Percentiles rank a stretch among this genome's conserved stretches.
Conservation (phyloP, 2,113 vertebrate species). For the Anser brachyrhynchus region DNA sequence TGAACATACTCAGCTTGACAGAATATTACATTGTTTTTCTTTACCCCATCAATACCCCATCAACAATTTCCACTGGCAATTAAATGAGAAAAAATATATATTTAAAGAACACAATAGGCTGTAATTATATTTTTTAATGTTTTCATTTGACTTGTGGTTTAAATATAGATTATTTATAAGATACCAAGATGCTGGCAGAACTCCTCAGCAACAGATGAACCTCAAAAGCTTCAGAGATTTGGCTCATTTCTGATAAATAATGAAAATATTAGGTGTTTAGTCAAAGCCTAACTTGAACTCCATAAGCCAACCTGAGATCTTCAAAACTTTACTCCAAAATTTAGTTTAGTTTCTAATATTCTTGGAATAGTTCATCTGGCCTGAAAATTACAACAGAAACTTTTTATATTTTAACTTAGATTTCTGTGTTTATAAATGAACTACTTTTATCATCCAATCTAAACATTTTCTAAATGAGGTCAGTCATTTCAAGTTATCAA, state of each 20-base stretch:
- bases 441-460: fast-evolving
- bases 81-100: not conserved
- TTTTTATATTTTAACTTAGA: not conserved
- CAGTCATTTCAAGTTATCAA: not conserved
- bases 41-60: not conserved
- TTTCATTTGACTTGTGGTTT: conserved; percentile 6
- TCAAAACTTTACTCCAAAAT: not conserved
- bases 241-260: not conserved
- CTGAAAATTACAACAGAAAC: not conserved
- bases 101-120: not conserved
- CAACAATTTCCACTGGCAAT: not conserved
- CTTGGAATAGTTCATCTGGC: not conserved
- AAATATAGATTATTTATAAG: not conserved
- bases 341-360: not conserved
- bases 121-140: not conserved
- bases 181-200: not conserved
- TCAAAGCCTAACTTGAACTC: not conserved
- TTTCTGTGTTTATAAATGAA: not conserved
- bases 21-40: not conserved
- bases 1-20: not conserved
- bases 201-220: not conserved
- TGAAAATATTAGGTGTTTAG: not conserved
- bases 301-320: not conserved
- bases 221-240: not conserved
- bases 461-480: not conserved